A percentile compares a stretch with the other conserved stretches of the same genome.
phyloP scores from a whole-genome alignment of 2,888 invertebrate species.

The Anaspis maculata region DNA sequence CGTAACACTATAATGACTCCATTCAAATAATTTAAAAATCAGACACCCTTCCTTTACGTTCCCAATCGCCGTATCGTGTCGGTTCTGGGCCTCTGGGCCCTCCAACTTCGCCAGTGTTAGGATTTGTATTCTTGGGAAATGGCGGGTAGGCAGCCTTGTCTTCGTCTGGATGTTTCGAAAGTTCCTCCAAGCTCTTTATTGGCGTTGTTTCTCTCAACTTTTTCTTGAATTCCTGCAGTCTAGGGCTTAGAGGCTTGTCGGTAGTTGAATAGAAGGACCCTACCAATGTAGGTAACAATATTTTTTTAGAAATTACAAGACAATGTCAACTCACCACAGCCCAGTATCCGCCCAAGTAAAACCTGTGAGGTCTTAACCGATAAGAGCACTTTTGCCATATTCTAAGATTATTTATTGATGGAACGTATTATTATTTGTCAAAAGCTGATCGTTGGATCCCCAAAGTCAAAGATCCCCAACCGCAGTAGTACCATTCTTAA shows the following conservation, averaged over 20 bases:
- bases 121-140: constrained; percentile 84
- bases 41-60: constrained; percentile 90
- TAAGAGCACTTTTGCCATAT: too few relatives aligned
- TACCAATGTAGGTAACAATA: too few relatives aligned
- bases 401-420: too few relatives aligned
- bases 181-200: constrained; percentile 68
- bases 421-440: too few relatives aligned
- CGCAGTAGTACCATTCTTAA: too few relatives aligned
- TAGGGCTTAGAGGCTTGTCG: constrained; percentile 42
- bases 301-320: too few relatives aligned
- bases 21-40: constrained; percentile 93
- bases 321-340: too few relatives aligned
- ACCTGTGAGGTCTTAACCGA: too few relatives aligned
- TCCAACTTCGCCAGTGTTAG: constrained; percentile 87
- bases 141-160: constrained; percentile 77
- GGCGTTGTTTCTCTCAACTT: constrained; percentile 60
- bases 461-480: too few relatives aligned
- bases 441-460: too few relatives aligned
- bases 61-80: constrained; percentile 99
- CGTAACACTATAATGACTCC: too few relatives aligned
- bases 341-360: too few relatives aligned
- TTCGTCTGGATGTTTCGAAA: constrained; percentile 62
- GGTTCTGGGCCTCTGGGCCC: constrained; percentile 97
- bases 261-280: constrained; percentile 7
- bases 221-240: constrained; percentile 63